Evolutionary conservation across 2,113 vertebrate genomes (phyloP).

Genomic region (Podiceps cristatus): DNA sequence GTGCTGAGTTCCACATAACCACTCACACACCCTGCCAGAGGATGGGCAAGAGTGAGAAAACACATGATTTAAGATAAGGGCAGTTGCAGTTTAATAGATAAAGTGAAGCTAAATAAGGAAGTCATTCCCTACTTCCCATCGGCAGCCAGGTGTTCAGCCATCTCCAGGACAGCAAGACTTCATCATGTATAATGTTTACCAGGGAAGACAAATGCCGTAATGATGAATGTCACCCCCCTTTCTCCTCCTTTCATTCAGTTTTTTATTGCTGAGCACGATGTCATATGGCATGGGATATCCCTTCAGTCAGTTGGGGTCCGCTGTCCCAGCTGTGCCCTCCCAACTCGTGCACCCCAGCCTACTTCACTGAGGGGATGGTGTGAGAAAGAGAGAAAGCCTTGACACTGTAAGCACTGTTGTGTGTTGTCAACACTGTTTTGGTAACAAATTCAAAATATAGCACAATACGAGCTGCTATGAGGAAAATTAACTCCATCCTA

Average conservation of each 20-base stretch:
- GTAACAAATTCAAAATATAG: neutral
- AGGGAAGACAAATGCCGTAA: neutral
- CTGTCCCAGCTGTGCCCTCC: neutral
- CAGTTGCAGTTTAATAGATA: neutral
- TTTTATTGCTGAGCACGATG: neutral
- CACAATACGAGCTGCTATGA: neutral
- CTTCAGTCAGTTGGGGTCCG: neutral
- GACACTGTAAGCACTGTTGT: neutral
- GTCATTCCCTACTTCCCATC: neutral
- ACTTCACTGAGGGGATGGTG: neutral
- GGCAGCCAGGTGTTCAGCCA: neutral
- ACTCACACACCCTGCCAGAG: fast-evolving
- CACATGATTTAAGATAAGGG: neutral
- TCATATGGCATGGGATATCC: neutral
- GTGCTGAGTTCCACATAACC: neutral
- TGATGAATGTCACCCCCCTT: fast-evolving
- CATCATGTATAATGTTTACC: neutral
- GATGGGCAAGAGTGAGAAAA: neutral
- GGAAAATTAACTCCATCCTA: neutral
- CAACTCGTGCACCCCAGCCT: neutral
- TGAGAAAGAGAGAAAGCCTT: neutral
- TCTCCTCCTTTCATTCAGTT: neutral
- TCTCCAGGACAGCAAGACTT: neutral
- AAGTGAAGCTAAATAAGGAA: neutral
- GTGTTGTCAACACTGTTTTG: neutral